Evolutionary conservation across 2,888 invertebrate species (phyloP), one percentile per base, ranked within the genome.

Genomic region (Aethes cnicana): DNA sequence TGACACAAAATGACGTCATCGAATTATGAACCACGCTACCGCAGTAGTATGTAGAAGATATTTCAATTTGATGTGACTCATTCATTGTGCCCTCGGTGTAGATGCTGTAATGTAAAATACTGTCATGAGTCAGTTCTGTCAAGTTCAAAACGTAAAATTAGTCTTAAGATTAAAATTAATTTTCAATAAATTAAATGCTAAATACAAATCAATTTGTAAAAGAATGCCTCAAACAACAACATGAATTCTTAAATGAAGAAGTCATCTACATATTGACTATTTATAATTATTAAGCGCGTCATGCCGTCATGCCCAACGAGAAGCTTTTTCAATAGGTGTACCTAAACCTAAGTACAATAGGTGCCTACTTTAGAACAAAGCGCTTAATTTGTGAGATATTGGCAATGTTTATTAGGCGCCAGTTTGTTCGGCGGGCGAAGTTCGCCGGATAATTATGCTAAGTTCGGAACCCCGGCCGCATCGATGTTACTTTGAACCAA

Each of bases 371-470:
- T 43, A 17, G 11, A 25, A 47, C 41, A 41, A 35, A 41, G 41
- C 35, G 42, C 54, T 62, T 62, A 61, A 64, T 79, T 77, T 76
- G 70, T 68, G 67, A 69, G 68, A 71, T 75, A 77, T 76, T 72
- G 73, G 62, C 68, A 72, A 69, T 74, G 77, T 78, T 78, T 76
- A 78, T 73, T 72, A 66, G 64, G 61, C 54, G 59, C 64, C 61
- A 67, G 68, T 74, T 73, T 72, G 70, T 72, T 72, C 59, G 62
- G 60, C 55, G 61, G 62, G 64, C 59, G 64, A 76, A 69, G 69
- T 68, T 63, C 63, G 63, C 62, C 47, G 62, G 63, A 62, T 66
- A 69, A 72, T 72, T 68, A 66, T 64, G 65, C 55, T 59, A 47
- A 59, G 57, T 61, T 56, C 44, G 49, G 57, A 56, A 58, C 18